These are phyloP conservation scores for Pyrgus malvae DNA, from an alignment of 2,888 invertebrate genomes.

Conservation along the genomic window DNA sequence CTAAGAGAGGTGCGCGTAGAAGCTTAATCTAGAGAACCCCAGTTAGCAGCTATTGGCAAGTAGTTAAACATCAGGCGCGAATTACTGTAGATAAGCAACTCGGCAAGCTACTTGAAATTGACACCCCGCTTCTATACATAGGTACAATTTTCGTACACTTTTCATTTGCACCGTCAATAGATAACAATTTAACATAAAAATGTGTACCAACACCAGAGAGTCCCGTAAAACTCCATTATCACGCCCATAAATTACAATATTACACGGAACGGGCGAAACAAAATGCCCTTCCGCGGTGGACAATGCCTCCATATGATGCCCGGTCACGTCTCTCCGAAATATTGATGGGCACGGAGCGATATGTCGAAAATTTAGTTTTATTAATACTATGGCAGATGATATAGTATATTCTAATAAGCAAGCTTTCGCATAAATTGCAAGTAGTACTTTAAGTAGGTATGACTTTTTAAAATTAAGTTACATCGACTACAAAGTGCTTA, in stretches of 20 bases:
- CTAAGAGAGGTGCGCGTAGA: no score
- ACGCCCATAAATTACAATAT: background rate
- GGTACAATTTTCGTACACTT: no score
- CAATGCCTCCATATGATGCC: slow-evolving; percentile 27
- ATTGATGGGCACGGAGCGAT: background rate
- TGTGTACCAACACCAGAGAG: background rate
- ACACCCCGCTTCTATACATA: no score
- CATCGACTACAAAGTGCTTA: no score
- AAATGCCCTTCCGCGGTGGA: background rate
- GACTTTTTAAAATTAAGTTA: no score
- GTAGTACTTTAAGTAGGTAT: no score
- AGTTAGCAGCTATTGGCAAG: no score
- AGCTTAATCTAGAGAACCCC: no score
- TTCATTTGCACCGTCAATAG: background rate
- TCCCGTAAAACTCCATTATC: background rate
- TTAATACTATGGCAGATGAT: background rate
- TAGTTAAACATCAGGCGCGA: no score
- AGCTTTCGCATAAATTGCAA: no score
- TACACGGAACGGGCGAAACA: background rate
- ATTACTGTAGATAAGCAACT: no score
- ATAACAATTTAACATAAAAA: background rate
- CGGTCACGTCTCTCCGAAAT: slow-evolving; percentile 37
- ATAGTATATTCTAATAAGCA: background rate
- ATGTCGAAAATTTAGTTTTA: background rate
- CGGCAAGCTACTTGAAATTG: no score